Conservation (phyloP, 2,113 vertebrate species). For the Pomatostomus ruficeps region DNA sequence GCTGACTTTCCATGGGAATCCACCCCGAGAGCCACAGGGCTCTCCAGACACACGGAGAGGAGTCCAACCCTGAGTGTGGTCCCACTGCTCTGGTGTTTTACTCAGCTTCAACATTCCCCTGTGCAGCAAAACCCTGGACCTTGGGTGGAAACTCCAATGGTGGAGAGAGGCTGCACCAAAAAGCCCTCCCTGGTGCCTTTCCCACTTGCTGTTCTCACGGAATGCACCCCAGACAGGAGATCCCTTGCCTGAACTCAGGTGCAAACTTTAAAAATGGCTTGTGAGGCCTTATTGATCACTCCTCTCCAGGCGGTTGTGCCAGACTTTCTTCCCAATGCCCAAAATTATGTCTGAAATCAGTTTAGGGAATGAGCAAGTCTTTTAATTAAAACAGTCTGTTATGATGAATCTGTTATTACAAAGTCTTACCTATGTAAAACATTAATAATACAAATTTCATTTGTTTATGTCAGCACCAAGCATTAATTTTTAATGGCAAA, state of each 20-base stretch:
- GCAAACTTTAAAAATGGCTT: neutral
- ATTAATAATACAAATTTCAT: constrained; percentile 87
- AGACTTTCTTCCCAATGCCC: constrained; percentile 44
- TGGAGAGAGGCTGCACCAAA: neutral
- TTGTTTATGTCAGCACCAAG: constrained; percentile 80
- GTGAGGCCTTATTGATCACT: neutral
- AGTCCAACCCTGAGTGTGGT: neutral
- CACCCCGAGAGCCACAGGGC: neutral
- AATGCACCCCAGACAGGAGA: neutral
- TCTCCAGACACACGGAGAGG: neutral
- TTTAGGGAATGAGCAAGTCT: constrained; percentile 74
- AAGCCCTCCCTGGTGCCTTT: neutral
- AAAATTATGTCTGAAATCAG: constrained; percentile 65
- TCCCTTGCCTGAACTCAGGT: neutral
- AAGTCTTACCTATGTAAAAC: constrained; percentile 83
- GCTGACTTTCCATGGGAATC: neutral
- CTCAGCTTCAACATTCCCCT: neutral
- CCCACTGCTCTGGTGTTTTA: neutral
- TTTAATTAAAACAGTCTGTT: constrained; percentile 81
- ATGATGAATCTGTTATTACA: constrained; percentile 82
- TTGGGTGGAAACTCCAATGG: neutral
- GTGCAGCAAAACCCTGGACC: neutral
- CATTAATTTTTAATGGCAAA: constrained; percentile 82
- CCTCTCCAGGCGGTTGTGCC: neutral
- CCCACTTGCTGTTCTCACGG: neutral